Base-by-base conservation (phyloP, 2,113 vertebrate genomes). In the Podarcis muralis region DNA sequence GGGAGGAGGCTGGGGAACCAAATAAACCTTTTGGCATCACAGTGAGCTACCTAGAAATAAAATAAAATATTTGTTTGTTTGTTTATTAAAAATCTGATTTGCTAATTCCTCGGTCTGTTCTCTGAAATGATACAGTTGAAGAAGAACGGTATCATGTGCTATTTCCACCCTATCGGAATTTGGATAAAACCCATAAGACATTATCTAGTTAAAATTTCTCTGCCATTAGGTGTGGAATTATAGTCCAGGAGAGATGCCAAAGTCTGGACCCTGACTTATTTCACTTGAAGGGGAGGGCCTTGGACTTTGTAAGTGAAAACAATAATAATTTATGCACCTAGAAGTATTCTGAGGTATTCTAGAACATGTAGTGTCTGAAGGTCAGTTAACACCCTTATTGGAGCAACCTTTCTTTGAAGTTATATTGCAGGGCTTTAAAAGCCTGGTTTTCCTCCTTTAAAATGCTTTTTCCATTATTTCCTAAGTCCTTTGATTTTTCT, bases 321-420 rank as follows among this genome's bases (percentile, higher is more conserved):
- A 77, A 90, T 53, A 53, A 53, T 53, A 87, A 82, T 48, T 72
- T 62, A 22, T 68, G 4, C 30, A 27, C 27, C 18, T 85, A 57
- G 69, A 88, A 91, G 3, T 65, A 13, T 81, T 62, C 81, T 7
- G 2, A 32, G 35, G 65, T 48, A 87, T 57, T 77, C 6, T 13
- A 22, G 75, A 20, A 90, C 32, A 88, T 22, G 11, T 8, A 5
- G 35, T 62, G 81, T 92, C 84, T 90, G 37, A 90, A 95, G 93
- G 81, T 25, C 1, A 72, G 22, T n/a, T 13, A 57, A 74, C 74
- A n/a, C 1, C 27, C n/a, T 32, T 57, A 57, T 59, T 59, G 30
- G 57, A 88, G 6, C 79, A 88, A 81, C 91, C 90, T 69, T 43
- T 76, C 72, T 90, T 92, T 69, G 48, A 88, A 94, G 87, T 57